Percentiles rank a stretch among this genome's conserved stretches.
These are phyloP conservation scores for Brenthis daphne DNA, from an alignment of 2,888 invertebrate species.

Conservation along the genomic window DNA sequence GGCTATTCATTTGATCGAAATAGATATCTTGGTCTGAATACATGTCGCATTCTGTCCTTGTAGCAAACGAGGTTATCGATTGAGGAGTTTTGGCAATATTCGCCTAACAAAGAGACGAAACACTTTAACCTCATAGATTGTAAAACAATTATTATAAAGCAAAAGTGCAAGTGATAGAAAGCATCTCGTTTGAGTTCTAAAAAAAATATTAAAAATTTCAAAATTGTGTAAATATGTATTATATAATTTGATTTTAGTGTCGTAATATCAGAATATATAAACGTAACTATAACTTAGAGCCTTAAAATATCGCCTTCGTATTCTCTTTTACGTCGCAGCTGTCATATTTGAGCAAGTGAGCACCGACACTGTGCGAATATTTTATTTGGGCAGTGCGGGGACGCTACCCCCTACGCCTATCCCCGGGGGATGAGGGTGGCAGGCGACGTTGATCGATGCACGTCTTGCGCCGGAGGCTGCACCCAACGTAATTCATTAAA, in stretches of 20 bases:
- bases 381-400: constrained; percentile 79
- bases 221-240: too few relatives aligned
- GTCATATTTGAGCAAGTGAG: constrained; percentile 68
- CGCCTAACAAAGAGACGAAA: not conserved
- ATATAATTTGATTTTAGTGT: not conserved
- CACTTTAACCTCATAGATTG: constrained; percentile 10
- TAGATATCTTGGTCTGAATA: not conserved
- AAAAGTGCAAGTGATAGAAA: too few relatives aligned
- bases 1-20: not conserved
- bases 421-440: constrained; percentile 49
- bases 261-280: constrained; percentile 23
- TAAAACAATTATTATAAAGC: too few relatives aligned
- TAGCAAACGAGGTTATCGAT: constrained; percentile 13
- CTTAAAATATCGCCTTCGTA: constrained; percentile 43
- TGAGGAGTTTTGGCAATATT: constrained; percentile 7
- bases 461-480: constrained; percentile 84
- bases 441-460: constrained; percentile 85
- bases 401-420: constrained; percentile 67
- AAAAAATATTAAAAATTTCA: not conserved
- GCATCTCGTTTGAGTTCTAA: not conserved
- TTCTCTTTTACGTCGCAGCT: constrained; percentile 57
- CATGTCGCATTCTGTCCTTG: not conserved
- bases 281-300: constrained; percentile 24
- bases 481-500: constrained; percentile 82
- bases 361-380: constrained; percentile 70